Conservation (phyloP, 92 coral and sea anemone genomes). For the Porites rus region DNA sequence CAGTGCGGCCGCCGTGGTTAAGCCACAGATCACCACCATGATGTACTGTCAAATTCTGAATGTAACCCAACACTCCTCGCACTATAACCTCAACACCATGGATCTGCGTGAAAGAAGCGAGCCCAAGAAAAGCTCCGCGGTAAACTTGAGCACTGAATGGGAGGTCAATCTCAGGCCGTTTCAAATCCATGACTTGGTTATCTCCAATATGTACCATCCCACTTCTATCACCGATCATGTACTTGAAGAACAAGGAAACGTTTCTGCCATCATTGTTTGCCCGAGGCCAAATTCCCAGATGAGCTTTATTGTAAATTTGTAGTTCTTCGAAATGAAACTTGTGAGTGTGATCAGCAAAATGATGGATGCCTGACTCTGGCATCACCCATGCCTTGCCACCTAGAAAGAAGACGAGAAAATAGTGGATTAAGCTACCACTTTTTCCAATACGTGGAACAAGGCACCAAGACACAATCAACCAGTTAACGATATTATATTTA, state of each 20-base stretch:
- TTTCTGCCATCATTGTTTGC: slow-evolving; percentile 62
- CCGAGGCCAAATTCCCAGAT: slow-evolving; percentile 92
- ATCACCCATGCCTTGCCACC: slow-evolving; percentile 97
- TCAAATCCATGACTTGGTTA: slow-evolving; percentile 86
- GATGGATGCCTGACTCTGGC: slow-evolving; percentile 97
- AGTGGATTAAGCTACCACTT: not conserved
- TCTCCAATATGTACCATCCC: slow-evolving; percentile 97
- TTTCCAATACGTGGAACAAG: too few species aligned
- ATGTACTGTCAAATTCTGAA: slow-evolving; percentile 85
- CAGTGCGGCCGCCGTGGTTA: slow-evolving; percentile 90
- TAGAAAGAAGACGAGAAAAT: not conserved
- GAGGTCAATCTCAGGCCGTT: slow-evolving; percentile 93
- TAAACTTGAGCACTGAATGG: slow-evolving; percentile 96
- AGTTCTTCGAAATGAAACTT: slow-evolving; percentile 95
- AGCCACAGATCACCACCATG: slow-evolving; percentile 94
- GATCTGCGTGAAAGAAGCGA: slow-evolving; percentile 85
- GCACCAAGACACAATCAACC: too few species aligned
- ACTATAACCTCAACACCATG: slow-evolving; percentile 96
- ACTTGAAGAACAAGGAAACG: slow-evolving; percentile 86
- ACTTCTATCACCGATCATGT: slow-evolving; percentile 96
- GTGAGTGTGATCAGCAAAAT: slow-evolving; percentile 76
- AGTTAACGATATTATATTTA: too few species aligned
- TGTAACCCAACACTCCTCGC: slow-evolving; percentile 89
- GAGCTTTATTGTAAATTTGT: slow-evolving; percentile 85
- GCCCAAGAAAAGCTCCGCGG: slow-evolving; percentile 94